These are phyloP conservation scores for Eubasilissa regina DNA, from an alignment of 1,140 invertebrate genomes.

Conservation along the genomic window DNA sequence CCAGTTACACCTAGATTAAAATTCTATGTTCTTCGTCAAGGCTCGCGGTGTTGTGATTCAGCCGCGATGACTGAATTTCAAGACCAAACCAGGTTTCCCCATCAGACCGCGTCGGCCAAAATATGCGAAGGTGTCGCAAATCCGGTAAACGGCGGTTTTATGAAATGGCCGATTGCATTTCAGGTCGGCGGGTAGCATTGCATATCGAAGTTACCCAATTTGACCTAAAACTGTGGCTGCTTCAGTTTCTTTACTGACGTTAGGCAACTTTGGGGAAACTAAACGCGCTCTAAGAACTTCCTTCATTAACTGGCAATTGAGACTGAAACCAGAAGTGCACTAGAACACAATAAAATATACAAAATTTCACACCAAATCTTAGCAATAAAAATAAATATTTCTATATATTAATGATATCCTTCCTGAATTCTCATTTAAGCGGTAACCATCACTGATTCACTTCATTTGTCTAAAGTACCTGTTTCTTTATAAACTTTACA, in stretches of 20 bases:
- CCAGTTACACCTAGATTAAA: too few species aligned
- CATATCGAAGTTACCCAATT: conserved; percentile 14
- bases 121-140: conserved; percentile 22
- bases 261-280: neutral
- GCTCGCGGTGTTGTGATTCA: too few species aligned
- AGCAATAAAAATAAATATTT: too few species aligned
- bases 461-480: too few species aligned
- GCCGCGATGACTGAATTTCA: neutral
- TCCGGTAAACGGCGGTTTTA: neutral
- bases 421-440: too few species aligned
- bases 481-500: too few species aligned
- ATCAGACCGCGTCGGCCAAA: neutral
- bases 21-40: too few species aligned
- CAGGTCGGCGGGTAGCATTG: conserved; percentile 1
- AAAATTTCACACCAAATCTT: too few species aligned
- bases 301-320: neutral
- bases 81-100: conserved; percentile 1
- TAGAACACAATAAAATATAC: too few species aligned
- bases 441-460: too few species aligned
- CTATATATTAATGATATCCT: too few species aligned
- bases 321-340: neutral
- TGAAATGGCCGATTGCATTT: conserved; percentile 25
- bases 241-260: neutral
- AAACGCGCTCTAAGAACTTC: too few species aligned
- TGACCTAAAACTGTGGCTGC: neutral